These are phyloP conservation scores for Octonoba sinensis DNA, from an alignment of 2,888 invertebrate species.

Conservation along the genomic window DNA sequence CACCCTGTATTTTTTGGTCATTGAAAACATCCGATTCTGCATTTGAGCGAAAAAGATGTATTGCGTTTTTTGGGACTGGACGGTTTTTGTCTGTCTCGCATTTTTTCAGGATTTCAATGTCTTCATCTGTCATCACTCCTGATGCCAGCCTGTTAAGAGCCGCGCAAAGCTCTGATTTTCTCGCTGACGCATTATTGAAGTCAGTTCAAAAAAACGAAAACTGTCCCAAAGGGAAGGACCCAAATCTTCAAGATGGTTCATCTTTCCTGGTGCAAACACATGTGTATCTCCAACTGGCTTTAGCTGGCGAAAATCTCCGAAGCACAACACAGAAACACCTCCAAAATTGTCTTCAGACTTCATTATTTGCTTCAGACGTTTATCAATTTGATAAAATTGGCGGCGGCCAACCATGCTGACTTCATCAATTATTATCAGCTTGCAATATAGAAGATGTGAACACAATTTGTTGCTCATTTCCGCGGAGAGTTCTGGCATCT, in stretches of 20 bases:
- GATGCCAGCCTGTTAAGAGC: conserved; percentile 61
- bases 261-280: background rate
- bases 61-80: conserved; percentile 4
- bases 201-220: conserved; percentile 38
- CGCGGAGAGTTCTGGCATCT: background rate
- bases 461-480: background rate
- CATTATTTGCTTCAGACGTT: conserved; percentile 68
- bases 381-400: conserved; percentile 67
- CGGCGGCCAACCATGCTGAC: conserved; percentile 69
- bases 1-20: too few species aligned
- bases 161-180: conserved; percentile 57
- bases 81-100: background rate
- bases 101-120: conserved; percentile 18
- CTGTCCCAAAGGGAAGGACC: background rate
- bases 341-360: conserved; percentile 68
- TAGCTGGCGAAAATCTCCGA: conserved; percentile 68
- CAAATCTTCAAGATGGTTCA: background rate
- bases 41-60: conserved; percentile 9
- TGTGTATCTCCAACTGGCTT: conserved; percentile 21
- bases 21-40: conserved; percentile 17
- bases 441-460: conserved; percentile 7
- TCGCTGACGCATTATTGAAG: conserved; percentile 64
- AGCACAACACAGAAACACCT: conserved; percentile 68
- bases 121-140: conserved; percentile 37
- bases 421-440: conserved; percentile 69